These are phyloP conservation scores for Sitobion miscanthi DNA, from an alignment of 1,140 invertebrate genomes.

Conservation along the genomic window DNA sequence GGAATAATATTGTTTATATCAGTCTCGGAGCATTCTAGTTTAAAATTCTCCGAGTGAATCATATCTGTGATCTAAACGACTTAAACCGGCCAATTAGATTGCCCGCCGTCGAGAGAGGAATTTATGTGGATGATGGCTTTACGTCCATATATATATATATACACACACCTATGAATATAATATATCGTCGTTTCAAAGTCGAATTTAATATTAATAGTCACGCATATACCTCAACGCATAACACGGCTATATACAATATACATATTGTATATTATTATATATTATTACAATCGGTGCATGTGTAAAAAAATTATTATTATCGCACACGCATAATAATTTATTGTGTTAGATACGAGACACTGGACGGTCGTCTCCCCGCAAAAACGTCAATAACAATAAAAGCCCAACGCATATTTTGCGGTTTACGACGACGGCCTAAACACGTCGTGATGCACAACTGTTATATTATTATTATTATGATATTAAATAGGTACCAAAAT, in stretches of 20 bases:
- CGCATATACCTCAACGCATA: not conserved
- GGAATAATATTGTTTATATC: not conserved
- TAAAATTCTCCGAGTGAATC: conserved; percentile 28
- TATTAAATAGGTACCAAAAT: not conserved
- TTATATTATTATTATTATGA: not conserved
- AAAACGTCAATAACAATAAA: not conserved
- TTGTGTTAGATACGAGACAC: not conserved
- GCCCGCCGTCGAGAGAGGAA: not conserved
- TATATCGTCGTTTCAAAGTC: not conserved
- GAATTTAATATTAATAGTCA: conserved; percentile 1
- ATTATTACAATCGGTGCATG: not conserved
- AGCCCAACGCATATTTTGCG: not conserved
- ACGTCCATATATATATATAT: not conserved
- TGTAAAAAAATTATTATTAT: not conserved
- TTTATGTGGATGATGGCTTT: conserved; percentile 1
- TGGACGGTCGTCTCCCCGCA: not conserved
- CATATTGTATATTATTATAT: not conserved
- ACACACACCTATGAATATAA: not conserved
- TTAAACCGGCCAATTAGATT: not conserved
- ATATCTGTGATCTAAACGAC: conserved; percentile 20
- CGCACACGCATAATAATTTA: not conserved
- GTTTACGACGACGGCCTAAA: not conserved
- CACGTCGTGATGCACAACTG: not conserved
- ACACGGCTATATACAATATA: not conserved
- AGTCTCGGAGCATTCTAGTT: not conserved